A percentile compares a stretch with the other conserved stretches of the same genome.
These are phyloP conservation scores for Erethizon dorsatum DNA, from an alignment of 2,797 vertebrate species.

Conservation along the genomic window DNA sequence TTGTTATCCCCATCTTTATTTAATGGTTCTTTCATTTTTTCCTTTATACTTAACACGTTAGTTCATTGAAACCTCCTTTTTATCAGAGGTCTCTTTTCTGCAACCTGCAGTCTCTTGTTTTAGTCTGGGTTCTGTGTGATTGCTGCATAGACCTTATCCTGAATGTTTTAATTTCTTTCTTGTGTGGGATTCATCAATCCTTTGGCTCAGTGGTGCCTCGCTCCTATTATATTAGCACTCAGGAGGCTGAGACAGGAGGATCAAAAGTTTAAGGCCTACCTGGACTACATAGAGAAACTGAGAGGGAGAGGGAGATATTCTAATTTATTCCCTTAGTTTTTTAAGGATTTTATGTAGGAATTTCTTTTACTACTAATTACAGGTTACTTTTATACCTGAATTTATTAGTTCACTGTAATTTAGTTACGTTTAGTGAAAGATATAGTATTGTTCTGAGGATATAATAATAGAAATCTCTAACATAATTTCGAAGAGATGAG, in stretches of 20 bases:
- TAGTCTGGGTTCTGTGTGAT: neutral
- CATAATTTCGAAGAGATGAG: neutral
- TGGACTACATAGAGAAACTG: neutral
- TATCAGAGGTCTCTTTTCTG: neutral
- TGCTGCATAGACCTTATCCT: neutral
- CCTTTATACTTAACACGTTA: neutral
- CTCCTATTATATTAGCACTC: neutral
- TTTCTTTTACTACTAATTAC: no score
- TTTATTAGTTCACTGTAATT: neutral
- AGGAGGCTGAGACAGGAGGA: neutral
- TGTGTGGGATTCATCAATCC: neutral
- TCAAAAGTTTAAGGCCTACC: neutral
- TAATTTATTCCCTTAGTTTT: constrained; percentile 5
- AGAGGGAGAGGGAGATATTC: neutral
- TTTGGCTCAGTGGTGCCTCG: neutral
- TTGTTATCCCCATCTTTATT: neutral
- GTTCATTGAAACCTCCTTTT: neutral
- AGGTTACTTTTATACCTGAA: neutral
- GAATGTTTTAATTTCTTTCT: neutral
- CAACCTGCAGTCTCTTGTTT: neutral
- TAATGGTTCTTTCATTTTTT: neutral
- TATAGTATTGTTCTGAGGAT: neutral
- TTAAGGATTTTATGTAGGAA: neutral
- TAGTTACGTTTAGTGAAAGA: neutral
- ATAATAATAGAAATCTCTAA: neutral